Conservation (phyloP, 2,797 vertebrate species). For the Balearica regulorum region DNA sequence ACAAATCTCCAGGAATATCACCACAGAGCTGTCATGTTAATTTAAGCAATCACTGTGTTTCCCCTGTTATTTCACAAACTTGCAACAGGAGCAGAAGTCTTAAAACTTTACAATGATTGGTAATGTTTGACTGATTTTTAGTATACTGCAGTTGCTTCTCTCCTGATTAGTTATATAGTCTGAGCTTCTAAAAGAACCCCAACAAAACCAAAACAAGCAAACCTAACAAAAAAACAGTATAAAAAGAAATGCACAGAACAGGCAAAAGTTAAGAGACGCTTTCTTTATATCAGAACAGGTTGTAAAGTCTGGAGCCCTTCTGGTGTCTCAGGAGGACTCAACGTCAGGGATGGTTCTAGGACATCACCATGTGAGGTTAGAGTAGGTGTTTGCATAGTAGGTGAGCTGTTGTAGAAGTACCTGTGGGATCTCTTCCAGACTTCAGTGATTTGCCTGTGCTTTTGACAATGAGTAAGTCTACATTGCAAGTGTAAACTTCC, state of each 20-base stretch:
- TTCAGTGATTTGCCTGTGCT: not conserved
- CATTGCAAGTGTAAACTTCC: not conserved
- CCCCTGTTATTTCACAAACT: not conserved
- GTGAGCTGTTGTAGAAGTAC: not conserved
- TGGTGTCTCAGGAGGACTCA: accelerated
- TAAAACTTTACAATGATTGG: not conserved
- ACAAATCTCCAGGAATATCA: not conserved
- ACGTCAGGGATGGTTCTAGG: not conserved
- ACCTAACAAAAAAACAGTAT: not conserved
- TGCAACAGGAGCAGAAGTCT: not conserved
- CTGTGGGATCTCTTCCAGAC: not conserved
- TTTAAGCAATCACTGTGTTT: not conserved
- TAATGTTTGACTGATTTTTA: not conserved
- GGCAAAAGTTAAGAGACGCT: not conserved
- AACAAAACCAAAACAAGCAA: too few relatives aligned
- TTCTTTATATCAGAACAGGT: not conserved
- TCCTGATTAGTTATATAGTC: not conserved
- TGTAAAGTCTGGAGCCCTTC: not conserved
- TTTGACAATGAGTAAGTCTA: not conserved
- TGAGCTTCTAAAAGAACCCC: not conserved
- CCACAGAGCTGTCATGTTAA: not conserved
- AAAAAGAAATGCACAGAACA: not conserved
- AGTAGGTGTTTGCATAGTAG: not conserved
- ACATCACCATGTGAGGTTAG: not conserved
- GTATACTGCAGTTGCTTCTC: not conserved